Evolutionary conservation across 2,888 invertebrate genomes (phyloP), one percentile per base, ranked within the genome.

Genomic region (Zaprionus obscuricornis): DNA sequence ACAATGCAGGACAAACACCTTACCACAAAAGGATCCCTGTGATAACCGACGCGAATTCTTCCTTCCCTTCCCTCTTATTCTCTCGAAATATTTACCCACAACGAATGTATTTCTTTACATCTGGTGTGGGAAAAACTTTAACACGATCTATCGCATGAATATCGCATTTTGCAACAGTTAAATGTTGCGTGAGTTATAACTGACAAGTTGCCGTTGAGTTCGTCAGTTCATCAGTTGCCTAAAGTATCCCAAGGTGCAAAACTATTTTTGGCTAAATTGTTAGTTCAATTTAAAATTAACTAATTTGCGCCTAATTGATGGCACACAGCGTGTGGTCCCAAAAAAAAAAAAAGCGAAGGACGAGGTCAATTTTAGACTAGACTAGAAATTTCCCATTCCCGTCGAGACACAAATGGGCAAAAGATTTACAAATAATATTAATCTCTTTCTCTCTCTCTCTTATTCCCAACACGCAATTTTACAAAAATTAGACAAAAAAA

Each of bases 271-370:
- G 37, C 18, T 26, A 40, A 11, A 36, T 27, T 22, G 42, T 43
- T 24, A 20, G 36, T 34, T 22, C 17, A 29, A 4, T 1, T 16
- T 2, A 7, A 24, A 22, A 16, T 67, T 64, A 70, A 55, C 69
- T 79, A 79, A 76, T 76, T 67, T 70, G 42, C 33, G 33, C 18
- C 77, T 76, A 81, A 78, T 84, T 76, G 66, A 64, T 72, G 63
- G 52, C 56, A 58, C 65, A 11, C 77, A 59, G 58, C 65, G 58
- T 56, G 84, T 59, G 84, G 76, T 66, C 66, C 3, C 4, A 17
- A 26, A 34, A 8, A 3, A 6, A 11, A 24, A 10, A 13, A 13
- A 4, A n/a, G n/a, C 45, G 26, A 49, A 39, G 55, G 73, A 66
- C 81, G 57, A 64, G 63, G 55, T 56, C 66, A 55, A 1, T n/a